Conservation (phyloP, 2,888 invertebrate species). For the Ferdinandea cuprea region DNA sequence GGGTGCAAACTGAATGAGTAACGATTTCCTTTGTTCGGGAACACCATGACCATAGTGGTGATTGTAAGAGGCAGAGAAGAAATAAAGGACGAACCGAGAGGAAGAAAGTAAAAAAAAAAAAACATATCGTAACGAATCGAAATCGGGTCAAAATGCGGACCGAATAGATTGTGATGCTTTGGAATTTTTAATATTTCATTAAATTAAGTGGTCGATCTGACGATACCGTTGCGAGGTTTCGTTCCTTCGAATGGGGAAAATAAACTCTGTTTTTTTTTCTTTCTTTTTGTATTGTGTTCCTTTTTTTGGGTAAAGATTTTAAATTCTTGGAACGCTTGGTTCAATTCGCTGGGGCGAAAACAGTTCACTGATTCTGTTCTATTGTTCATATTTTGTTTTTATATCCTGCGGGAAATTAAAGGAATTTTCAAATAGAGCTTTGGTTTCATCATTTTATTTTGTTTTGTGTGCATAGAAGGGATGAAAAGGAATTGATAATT, state of each 20-base stretch:
- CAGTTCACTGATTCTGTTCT: slow-evolving; percentile 54
- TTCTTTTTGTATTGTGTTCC: not conserved
- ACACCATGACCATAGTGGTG: slow-evolving; percentile 33
- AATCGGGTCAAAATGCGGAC: slow-evolving; percentile 70
- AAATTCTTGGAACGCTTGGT: slow-evolving; percentile 23
- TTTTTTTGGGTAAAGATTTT: slow-evolving; percentile 23
- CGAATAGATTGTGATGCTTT: slow-evolving; percentile 69
- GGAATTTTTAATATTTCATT: slow-evolving; percentile 83
- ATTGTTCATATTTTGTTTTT: slow-evolving; percentile 43
- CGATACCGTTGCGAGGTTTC: slow-evolving; percentile 6
- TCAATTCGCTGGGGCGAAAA: slow-evolving; percentile 23
- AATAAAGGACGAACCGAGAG: not conserved
- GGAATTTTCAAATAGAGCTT: slow-evolving; percentile 46
- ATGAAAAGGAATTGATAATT: slow-evolving; percentile 37
- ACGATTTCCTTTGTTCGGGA: slow-evolving; percentile 62
- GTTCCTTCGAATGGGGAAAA: slow-evolving; percentile 17
- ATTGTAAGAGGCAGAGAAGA: not conserved
- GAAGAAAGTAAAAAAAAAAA: no score
- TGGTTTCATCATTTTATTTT: not conserved
- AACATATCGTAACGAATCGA: slow-evolving; percentile 61
- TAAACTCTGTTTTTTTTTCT: not conserved
- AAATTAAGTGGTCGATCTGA: slow-evolving; percentile 81
- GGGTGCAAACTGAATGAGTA: slow-evolving; percentile 65
- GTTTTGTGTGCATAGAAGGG: not conserved
- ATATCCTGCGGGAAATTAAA: slow-evolving; percentile 52